Evolutionary conservation across 2,888 invertebrate genomes (phyloP).

Genomic region (Orthosia cruda): DNA sequence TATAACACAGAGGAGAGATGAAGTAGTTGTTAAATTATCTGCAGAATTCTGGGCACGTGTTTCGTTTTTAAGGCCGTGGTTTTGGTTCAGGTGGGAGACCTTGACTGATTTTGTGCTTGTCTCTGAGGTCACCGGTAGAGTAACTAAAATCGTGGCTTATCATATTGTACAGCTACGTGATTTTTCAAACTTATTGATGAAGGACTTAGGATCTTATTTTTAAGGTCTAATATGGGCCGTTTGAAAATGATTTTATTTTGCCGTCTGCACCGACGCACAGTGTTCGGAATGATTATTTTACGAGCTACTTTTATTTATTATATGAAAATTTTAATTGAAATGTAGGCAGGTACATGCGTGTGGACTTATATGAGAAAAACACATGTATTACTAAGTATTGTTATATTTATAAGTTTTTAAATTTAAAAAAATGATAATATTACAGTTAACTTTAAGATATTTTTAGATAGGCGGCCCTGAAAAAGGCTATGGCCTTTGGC

Average conservation of each 20-base stretch:
- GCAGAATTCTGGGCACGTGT: conserved; percentile 34
- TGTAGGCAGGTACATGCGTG: too few relatives aligned
- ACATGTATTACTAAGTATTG: too few relatives aligned
- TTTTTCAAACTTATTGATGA: background rate
- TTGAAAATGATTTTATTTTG: conserved; percentile 1
- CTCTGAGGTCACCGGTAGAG: background rate
- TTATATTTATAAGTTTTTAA: too few relatives aligned
- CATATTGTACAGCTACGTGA: background rate
- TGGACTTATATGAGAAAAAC: too few relatives aligned
- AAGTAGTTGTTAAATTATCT: conserved; percentile 34
- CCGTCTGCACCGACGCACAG: too few relatives aligned
- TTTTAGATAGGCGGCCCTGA: too few relatives aligned
- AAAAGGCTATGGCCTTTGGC: too few relatives aligned
- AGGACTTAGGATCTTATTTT: background rate
- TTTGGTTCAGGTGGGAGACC: conserved; percentile 18
- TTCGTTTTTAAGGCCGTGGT: conserved; percentile 23
- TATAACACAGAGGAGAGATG: conserved; percentile 27
- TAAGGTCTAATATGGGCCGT: background rate
- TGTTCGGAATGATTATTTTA: too few relatives aligned
- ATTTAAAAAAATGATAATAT: too few relatives aligned
- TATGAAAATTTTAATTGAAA: too few relatives aligned
- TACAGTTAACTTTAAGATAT: too few relatives aligned
- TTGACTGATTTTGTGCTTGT: conserved; percentile 11
- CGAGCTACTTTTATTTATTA: too few relatives aligned
- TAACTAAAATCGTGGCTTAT: background rate